These are phyloP conservation scores for Leptinotarsa rubiginosa DNA, from an alignment of 2,888 invertebrate species.

Conservation along the genomic window DNA sequence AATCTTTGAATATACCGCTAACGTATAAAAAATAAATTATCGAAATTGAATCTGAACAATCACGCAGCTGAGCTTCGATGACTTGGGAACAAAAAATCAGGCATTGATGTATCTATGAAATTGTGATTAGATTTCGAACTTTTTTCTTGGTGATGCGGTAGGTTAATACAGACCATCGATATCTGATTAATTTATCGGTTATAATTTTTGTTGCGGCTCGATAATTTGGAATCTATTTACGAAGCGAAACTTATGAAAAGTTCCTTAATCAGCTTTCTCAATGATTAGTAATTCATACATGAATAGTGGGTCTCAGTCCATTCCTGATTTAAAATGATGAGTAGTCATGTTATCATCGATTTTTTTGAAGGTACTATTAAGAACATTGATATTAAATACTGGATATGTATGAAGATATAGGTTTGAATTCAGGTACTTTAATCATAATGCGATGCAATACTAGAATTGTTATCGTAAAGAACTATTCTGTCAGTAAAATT, in stretches of 20 bases:
- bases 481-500: no score
- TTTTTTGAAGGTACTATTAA: no score
- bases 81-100: not conserved
- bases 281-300: not conserved
- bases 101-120: conserved; percentile 8
- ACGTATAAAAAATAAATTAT: not conserved
- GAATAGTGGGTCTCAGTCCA: not conserved
- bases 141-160: conserved; percentile 5
- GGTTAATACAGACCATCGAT: not conserved
- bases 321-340: not conserved
- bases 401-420: no score
- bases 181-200: not conserved
- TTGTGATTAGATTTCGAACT: not conserved
- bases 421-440: no score
- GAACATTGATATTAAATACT: no score
- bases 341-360: not conserved
- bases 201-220: not conserved
- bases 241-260: not conserved
- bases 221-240: not conserved
- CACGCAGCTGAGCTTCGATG: not conserved
- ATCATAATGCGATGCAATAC: no score
- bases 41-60: not conserved
- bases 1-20: not conserved
- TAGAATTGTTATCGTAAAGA: no score
- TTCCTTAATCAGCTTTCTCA: not conserved